phyloP scores from a whole-genome alignment of 2,113 vertebrate genomes.

The Pycnonotus jocosus region DNA sequence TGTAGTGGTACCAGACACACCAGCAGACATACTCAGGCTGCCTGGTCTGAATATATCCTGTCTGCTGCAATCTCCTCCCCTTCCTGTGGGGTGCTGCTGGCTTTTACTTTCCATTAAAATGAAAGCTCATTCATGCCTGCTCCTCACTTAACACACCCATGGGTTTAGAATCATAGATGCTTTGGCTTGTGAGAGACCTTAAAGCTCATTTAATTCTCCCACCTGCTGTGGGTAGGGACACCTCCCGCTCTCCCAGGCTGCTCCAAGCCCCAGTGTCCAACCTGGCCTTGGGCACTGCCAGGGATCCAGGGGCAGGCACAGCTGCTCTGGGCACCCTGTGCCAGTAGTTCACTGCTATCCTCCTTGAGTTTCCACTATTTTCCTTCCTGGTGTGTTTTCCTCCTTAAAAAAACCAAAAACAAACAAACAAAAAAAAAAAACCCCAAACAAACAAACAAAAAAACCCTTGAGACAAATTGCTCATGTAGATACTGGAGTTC shows the following conservation, averaged over 20 bases:
- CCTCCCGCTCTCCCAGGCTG: not conserved
- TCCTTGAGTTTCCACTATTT: not conserved
- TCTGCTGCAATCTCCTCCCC: not conserved
- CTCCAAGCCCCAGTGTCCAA: rapidly evolving
- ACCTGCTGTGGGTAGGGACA: not conserved
- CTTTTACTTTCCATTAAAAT: not conserved
- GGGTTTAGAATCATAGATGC: not conserved
- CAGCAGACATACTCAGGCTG: not conserved
- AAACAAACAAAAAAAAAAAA: not conserved
- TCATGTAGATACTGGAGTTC: not conserved
- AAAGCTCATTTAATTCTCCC: not conserved
- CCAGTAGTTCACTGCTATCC: not conserved
- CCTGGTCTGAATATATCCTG: not conserved
- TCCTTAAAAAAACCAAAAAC: not conserved
- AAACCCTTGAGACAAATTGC: not conserved
- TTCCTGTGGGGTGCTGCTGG: not conserved
- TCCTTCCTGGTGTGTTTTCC: not conserved
- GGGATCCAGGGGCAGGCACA: not conserved
- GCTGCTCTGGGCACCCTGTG: not conserved
- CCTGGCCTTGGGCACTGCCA: not conserved
- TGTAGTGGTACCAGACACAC: not conserved
- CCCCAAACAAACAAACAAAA: not conserved
- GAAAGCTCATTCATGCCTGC: rapidly evolving
- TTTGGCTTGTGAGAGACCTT: not conserved
- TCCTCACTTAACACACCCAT: not conserved